These are phyloP conservation scores for Diphyllodes magnificus DNA, from an alignment of 2,113 vertebrate species.

Conservation along the genomic window DNA sequence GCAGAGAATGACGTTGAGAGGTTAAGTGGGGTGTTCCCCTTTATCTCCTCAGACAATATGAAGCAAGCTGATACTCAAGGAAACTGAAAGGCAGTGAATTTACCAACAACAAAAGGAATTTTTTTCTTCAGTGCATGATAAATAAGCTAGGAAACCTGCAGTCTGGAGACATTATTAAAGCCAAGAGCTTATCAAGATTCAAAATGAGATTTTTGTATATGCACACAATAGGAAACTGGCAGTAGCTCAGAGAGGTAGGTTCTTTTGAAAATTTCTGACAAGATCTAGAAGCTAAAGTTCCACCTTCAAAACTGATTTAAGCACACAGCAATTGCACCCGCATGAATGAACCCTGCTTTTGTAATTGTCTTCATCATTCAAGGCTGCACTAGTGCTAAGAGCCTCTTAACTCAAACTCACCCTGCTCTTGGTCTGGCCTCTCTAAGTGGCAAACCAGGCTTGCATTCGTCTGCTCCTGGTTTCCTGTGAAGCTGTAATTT, in stretches of 20 bases:
- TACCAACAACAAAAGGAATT: conserved; percentile 32
- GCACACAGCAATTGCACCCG: not conserved
- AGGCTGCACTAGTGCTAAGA: not conserved
- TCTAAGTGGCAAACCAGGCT: not conserved
- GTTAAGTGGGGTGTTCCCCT: conserved; percentile 37
- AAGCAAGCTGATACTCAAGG: conserved; percentile 22
- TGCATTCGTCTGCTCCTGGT: not conserved
- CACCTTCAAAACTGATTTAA: not conserved
- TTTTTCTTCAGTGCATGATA: conserved; percentile 12
- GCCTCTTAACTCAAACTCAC: not conserved
- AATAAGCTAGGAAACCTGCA: conserved; percentile 27
- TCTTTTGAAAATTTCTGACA: not conserved
- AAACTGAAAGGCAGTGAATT: conserved; percentile 35
- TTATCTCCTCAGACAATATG: conserved; percentile 40
- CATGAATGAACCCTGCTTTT: not conserved
- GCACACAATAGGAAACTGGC: conserved; percentile 5
- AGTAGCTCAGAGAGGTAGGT: not conserved
- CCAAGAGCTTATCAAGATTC: conserved; percentile 37
- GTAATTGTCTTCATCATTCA: not conserved
- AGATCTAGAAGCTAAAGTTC: conserved; percentile 3
- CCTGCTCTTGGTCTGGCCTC: not conserved
- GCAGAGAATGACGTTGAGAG: conserved; percentile 8
- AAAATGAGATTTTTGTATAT: conserved; percentile 34
- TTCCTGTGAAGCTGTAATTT: not conserved
- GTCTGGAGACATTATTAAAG: conserved; percentile 40